These are phyloP conservation scores for Strigamia transsilvanica DNA, from an alignment of 2,888 invertebrate genomes.

Conservation along the genomic window DNA sequence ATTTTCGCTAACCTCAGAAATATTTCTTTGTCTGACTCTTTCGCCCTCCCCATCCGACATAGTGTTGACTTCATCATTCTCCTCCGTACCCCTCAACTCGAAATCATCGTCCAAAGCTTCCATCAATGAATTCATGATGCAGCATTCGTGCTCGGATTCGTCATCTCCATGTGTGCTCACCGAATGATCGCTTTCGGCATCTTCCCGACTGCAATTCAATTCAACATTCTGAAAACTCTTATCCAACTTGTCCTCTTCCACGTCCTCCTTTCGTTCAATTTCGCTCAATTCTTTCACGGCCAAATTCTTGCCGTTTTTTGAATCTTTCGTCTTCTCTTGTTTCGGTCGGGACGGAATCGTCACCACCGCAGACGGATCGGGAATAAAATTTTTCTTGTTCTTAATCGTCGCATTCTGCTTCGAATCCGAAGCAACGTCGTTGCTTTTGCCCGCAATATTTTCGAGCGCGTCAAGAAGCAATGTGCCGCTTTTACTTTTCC, in stretches of 20 bases:
- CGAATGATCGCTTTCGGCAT: slow-evolving; percentile 48
- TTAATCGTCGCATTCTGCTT: not conserved
- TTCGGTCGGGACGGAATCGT: slow-evolving; percentile 40
- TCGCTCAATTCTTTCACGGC: slow-evolving; percentile 1
- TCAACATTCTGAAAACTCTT: not conserved
- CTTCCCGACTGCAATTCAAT: slow-evolving; percentile 26
- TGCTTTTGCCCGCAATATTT: not conserved
- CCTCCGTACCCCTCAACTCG: slow-evolving; percentile 41
- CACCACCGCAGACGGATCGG: not conserved
- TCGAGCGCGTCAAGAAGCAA: slow-evolving; percentile 24
- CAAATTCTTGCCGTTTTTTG: slow-evolving; percentile 40
- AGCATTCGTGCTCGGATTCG: slow-evolving; percentile 51
- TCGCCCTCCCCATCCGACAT: slow-evolving; percentile 53
- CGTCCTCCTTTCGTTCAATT: not conserved
- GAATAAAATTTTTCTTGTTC: not conserved
- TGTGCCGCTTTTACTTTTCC: not conserved
- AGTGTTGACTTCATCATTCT: slow-evolving; percentile 54
- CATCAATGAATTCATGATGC: slow-evolving; percentile 49
- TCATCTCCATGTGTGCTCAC: slow-evolving; percentile 50
- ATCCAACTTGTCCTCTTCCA: not conserved
- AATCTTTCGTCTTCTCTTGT: slow-evolving; percentile 31
- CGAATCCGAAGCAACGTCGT: not conserved
- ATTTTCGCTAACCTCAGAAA: slow-evolving; percentile 54
- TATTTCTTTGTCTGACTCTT: slow-evolving; percentile 51
- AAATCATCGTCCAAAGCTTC: slow-evolving; percentile 50